These are phyloP conservation scores for Eira barbara DNA, from an alignment of 2,113 vertebrate species.

Conservation along the genomic window DNA sequence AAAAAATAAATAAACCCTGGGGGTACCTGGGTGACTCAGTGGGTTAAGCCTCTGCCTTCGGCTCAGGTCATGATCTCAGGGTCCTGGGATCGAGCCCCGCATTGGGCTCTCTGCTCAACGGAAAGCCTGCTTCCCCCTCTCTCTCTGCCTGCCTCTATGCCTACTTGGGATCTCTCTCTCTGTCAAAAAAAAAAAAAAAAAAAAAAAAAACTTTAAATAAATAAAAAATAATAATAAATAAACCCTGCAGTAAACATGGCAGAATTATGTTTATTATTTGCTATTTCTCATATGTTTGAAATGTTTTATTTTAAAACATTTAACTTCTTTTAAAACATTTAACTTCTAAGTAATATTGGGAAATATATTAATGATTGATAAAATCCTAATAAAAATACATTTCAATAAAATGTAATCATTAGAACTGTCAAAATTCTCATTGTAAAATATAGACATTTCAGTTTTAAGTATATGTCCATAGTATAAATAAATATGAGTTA, in stretches of 20 bases:
- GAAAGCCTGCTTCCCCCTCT: too few species aligned
- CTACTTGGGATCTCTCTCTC: too few species aligned
- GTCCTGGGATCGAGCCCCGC: too few species aligned
- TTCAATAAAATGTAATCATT: constrained; percentile 2
- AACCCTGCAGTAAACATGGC: not conserved
- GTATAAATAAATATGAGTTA: not conserved
- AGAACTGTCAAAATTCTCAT: constrained; percentile 26
- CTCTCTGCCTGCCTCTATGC: too few species aligned
- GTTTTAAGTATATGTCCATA: constrained; percentile 18
- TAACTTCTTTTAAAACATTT: too few species aligned
- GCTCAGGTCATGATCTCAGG: too few species aligned
- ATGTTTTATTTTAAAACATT: constrained; percentile 33
- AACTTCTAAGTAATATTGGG: not conserved
- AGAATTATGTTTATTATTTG: not conserved
- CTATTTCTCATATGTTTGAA: not conserved
- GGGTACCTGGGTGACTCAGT: too few species aligned
- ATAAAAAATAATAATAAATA: not conserved
- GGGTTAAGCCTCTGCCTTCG: too few species aligned
- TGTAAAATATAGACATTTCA: constrained; percentile 18
- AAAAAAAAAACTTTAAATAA: too few species aligned
- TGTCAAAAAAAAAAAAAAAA: too few species aligned
- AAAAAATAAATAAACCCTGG: too few species aligned
- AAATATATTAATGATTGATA: not conserved
- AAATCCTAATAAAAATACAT: constrained; percentile 26
- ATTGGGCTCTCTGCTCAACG: too few species aligned